Evolutionary conservation across 2,888 invertebrate species (phyloP), one percentile per base, ranked within the genome.

Genomic region (Octonoba sinensis): DNA sequence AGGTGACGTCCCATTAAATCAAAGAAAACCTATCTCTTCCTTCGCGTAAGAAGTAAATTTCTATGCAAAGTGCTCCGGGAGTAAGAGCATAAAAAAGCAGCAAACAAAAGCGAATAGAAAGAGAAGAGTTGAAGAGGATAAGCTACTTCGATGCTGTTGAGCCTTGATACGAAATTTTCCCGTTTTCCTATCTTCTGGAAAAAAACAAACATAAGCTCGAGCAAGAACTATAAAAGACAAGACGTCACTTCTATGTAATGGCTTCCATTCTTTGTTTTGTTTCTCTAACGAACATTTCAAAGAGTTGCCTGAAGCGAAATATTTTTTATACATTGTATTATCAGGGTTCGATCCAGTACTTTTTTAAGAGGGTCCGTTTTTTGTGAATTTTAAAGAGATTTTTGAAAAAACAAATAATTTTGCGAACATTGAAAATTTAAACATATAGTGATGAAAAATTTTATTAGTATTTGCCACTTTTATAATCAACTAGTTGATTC

Each of bases 171-270:
- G 62, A 62, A 62, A 36, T 46, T 62, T 62, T 62, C 62, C 46
- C 62, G 46, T 62, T 62, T 62, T 62, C 62, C 46, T 62, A 62
- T 62, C 62, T 24, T 27, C 46, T 3, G 18, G 62, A 62, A 46
- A 62, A 20, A 62, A 62, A 62, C 36, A 62, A 46, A 46, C 36
- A 27, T 36, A 16, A 62, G 18, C 62, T 60, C 3, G 27, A n/a
- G 36, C 36, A 36, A 36, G 36, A 27, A 60, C 27, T n/a, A 6
- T 46, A 46, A 60, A 47, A 59, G 57, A 71, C 49, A 60, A 59
- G 24, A 49, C 60, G 49, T 60, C 71, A 27, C 46, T 71, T 60
- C 49, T 71, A 22, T 16, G 70, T 59, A 70, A 57, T 47, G 54
- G 36, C 20, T 57, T 57, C 22, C n/a, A 12, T 20, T 57, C 22